These are phyloP conservation scores for Nebria brevicollis DNA, from an alignment of 2,888 invertebrate species.

Conservation along the genomic window DNA sequence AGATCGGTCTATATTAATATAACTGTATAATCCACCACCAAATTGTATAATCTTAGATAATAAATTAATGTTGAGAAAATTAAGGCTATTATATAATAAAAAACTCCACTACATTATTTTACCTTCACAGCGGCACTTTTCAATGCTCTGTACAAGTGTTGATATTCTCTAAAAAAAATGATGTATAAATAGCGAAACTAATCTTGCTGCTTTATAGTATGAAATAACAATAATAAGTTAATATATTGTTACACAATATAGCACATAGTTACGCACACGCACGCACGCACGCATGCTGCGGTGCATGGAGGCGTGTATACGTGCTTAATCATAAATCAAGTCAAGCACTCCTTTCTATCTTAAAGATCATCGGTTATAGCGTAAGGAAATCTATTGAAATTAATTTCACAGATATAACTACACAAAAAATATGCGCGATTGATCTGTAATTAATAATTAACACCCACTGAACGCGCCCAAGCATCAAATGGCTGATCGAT, in stretches of 20 bases:
- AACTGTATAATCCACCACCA: too few species aligned
- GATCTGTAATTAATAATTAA: slow-evolving; percentile 32
- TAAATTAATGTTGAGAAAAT: too few species aligned
- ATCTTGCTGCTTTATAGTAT: not conserved
- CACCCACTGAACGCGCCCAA: slow-evolving; percentile 17
- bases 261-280: not conserved
- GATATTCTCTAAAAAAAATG: too few species aligned
- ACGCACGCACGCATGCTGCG: not conserved
- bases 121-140: too few species aligned
- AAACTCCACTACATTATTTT: too few species aligned
- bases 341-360: slow-evolving; percentile 13
- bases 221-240: not conserved
- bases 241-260: not conserved
- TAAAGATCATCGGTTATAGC: slow-evolving; percentile 6
- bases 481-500: slow-evolving; percentile 1
- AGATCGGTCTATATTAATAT: too few species aligned
- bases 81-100: too few species aligned
- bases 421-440: slow-evolving; percentile 19
- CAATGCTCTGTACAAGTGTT: too few species aligned
- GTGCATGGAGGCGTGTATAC: slow-evolving; percentile 5
- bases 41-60: too few species aligned
- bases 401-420: not conserved
- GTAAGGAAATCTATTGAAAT: not conserved
- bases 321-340: slow-evolving; percentile 10
- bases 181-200: not conserved